Percentiles rank a stretch among this genome's conserved stretches.
Conservation (phyloP, 2,888 invertebrate species). For the Eupelmus urozonus region DNA sequence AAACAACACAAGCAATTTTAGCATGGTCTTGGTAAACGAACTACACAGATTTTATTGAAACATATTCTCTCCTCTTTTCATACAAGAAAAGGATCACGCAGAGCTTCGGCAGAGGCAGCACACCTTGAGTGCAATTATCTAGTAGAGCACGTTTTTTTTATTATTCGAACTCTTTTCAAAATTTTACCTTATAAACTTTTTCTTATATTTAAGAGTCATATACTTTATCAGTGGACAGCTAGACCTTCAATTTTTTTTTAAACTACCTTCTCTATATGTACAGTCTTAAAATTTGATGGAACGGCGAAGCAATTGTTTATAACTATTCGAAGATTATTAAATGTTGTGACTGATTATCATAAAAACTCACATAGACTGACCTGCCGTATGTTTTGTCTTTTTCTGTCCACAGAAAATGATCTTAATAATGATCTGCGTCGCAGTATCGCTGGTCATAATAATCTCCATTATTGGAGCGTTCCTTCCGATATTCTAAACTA, state of each 20-base stretch:
- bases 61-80: constrained; percentile 31
- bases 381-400: constrained; percentile 58
- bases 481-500: constrained; percentile 71
- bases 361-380: constrained; percentile 40
- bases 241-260: background rate
- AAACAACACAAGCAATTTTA: constrained; percentile 24
- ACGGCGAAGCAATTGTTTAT: background rate
- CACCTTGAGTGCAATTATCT: constrained; percentile 49
- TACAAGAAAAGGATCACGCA: constrained; percentile 42
- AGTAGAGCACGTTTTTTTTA: constrained; percentile 50
- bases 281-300: background rate
- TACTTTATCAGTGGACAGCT: background rate
- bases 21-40: constrained; percentile 5
- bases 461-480: constrained; percentile 73
- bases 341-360: background rate
- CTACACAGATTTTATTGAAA: constrained; percentile 1
- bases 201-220: constrained; percentile 12
- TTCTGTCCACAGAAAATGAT: constrained; percentile 75
- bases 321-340: background rate
- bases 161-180: constrained; percentile 20
- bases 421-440: constrained; percentile 76
- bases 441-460: constrained; percentile 74
- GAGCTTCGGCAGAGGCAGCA: constrained; percentile 61
- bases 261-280: background rate
- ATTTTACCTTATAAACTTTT: constrained; percentile 14